Evolutionary conservation across 2,797 vertebrate genomes (phyloP), one percentile per base, ranked within the genome.

Genomic region (Todus mexicanus): DNA sequence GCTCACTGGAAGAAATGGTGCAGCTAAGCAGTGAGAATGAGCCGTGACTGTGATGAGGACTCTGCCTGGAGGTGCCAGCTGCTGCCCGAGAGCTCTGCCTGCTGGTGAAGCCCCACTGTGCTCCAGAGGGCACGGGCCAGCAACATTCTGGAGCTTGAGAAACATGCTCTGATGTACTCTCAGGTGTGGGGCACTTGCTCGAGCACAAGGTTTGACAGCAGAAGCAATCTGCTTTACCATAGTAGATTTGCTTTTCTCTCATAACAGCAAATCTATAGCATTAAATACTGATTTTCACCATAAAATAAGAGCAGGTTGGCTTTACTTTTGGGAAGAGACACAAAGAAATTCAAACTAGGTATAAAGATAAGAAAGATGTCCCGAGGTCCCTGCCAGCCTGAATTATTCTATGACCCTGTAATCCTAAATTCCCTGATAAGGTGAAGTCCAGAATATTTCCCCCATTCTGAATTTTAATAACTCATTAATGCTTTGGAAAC

Each of bases 61-160:
- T 63, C n/a, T 83, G 42, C 14, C 35, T 0, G 0, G 47, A 43
- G 35, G 15, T 54, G 16, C 40, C 1, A 4, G 19, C 45, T 42
- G 8, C 45, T n/a, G 26, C 27, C 66, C 1, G 15, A 43, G 6
- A 43, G 48, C 47, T 4, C 1, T 9, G 11, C 35, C 22, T 37
- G 22, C 54, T 2, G 1, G 12, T 25, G 59, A 17, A 54, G 59
- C n/a, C 31, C 45, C 14, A 3, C 18, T 2, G 1, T 0, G 2
- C 29, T 59, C 40, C 65, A 10, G 20, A 38, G 27, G 20, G 29
- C 60, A 57, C 0, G 0, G 23, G n/a, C 42, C 68, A 69, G 48
- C 33, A 33, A 7, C 7, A 25, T 15, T 9, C 40, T 59, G 40
- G 20, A 65, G 45, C 57, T 65, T 0, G 1, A 54, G 51, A 89